Evolutionary conservation across 2,797 vertebrate species (phyloP).

Genomic region (Rhincodon typus): DNA sequence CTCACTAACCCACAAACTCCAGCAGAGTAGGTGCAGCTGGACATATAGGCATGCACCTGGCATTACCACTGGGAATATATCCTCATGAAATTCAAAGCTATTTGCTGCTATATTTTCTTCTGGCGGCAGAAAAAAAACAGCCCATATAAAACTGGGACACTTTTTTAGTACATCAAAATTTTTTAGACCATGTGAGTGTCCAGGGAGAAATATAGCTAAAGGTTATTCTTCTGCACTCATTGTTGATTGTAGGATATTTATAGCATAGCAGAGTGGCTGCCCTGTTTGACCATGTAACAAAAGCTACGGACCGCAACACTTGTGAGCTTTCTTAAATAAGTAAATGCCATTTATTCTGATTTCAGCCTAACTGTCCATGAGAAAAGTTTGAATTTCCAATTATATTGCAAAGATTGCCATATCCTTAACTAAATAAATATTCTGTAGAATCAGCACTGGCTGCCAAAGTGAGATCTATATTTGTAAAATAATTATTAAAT

Average conservation of each 20-base stretch:
- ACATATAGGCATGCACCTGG: background rate
- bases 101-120: background rate
- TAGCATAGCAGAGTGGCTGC: background rate
- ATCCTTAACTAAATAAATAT: background rate
- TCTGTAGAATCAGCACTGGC: background rate
- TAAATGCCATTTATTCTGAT: background rate
- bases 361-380: background rate
- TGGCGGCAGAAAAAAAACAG: background rate
- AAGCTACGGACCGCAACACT: background rate
- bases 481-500: background rate
- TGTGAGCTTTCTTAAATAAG: background rate
- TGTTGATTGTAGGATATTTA: background rate
- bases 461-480: background rate
- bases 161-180: background rate
- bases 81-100: background rate
- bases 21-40: background rate
- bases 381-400: background rate
- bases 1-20: background rate
- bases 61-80: background rate
- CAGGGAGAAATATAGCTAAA: background rate
- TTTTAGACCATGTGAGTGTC: background rate
- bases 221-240: background rate
- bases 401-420: background rate
- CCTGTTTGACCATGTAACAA: background rate
- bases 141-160: background rate